These are phyloP conservation scores for Illadopsis cleaveri DNA, from an alignment of 2,113 vertebrate genomes.

Conservation along the genomic window DNA sequence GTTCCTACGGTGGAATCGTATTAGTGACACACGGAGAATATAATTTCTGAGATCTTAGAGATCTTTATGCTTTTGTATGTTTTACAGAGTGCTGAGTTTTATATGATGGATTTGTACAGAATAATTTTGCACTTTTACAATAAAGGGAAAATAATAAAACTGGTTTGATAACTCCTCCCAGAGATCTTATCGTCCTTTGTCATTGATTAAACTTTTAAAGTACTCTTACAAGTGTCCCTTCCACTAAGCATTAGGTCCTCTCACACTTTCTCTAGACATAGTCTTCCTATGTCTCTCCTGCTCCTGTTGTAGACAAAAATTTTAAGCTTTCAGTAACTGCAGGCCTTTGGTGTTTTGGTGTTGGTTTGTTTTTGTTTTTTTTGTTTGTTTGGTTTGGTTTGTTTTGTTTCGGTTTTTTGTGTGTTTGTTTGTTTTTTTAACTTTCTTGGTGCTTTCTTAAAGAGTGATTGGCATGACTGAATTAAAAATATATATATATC, in stretches of 20 bases:
- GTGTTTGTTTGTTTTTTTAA: no score
- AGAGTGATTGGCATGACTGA: not conserved
- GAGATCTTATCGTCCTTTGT: not conserved
- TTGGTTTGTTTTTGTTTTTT: no score
- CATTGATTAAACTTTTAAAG: not conserved
- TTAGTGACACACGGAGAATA: not conserved
- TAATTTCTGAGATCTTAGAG: not conserved
- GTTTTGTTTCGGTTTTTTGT: no score
- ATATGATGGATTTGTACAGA: conserved; percentile 33
- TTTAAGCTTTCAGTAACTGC: fast-evolving
- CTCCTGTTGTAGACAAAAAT: fast-evolving
- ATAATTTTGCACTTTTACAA: conserved; percentile 63
- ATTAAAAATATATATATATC: fast-evolving
- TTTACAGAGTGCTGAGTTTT: not conserved
- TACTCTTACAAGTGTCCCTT: not conserved
- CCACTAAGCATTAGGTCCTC: fast-evolving
- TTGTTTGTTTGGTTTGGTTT: no score
- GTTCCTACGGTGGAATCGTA: not conserved
- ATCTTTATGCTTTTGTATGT: not conserved
- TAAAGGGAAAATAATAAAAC: conserved; percentile 54
- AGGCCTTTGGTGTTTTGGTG: no score
- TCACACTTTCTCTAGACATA: fast-evolving
- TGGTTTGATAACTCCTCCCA: not conserved
- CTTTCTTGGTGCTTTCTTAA: not conserved
- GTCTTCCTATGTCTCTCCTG: not conserved